These are phyloP conservation scores for Netelia melanura DNA, from an alignment of 2,888 invertebrate species.

Conservation along the genomic window DNA sequence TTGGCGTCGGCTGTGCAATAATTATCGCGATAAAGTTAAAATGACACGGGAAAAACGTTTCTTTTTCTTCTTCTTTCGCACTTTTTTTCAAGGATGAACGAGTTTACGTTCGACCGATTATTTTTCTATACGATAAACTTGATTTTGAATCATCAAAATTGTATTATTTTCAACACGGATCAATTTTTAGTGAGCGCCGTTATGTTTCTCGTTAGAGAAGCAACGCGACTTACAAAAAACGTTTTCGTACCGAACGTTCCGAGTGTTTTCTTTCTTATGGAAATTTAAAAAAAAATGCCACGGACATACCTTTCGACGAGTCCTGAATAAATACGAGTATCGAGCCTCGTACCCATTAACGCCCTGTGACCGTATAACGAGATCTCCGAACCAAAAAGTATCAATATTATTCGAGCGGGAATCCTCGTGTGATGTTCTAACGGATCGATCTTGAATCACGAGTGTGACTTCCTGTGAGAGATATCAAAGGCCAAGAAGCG, in stretches of 20 bases:
- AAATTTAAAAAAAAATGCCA: slow-evolving; percentile 13
- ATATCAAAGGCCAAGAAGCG: slow-evolving; percentile 6
- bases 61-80: neutral
- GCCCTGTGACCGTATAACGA: slow-evolving; percentile 18
- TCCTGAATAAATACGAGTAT: slow-evolving; percentile 58
- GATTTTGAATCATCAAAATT: neutral
- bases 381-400: slow-evolving; percentile 3
- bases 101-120: neutral
- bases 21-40: neutral
- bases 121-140: neutral
- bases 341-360: slow-evolving; percentile 7
- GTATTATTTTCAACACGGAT: neutral
- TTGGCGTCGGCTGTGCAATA: neutral
- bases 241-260: neutral
- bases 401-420: slow-evolving; percentile 63
- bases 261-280: slow-evolving; percentile 18
- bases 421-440: slow-evolving; percentile 23
- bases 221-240: neutral
- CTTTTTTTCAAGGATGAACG: neutral
- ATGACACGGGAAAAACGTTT: too few species aligned
- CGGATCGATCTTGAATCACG: neutral
- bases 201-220: neutral
- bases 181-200: too few species aligned
- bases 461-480: slow-evolving; percentile 1
- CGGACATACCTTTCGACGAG: neutral